Base-by-base conservation (phyloP, 2,797 vertebrate species). In the Sebastes baramenuke region DNA sequence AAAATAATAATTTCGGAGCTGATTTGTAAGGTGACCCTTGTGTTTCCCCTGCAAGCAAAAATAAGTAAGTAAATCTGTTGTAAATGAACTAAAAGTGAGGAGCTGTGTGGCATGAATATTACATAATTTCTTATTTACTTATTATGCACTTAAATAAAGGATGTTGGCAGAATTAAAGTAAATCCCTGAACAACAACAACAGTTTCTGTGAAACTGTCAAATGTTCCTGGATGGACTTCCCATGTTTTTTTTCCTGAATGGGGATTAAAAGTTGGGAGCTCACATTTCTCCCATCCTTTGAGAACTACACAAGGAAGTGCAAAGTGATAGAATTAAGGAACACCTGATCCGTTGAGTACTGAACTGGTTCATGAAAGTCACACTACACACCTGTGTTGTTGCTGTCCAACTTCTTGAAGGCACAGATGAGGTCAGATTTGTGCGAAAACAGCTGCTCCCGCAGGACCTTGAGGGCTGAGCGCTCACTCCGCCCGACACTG, bases 361-460 rank as follows among this genome's bases (percentile, higher is more conserved):
- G 65, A 77, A 49, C 27, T 18, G 29, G 2, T 67, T 52, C 2
- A 20, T n/a, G 69, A 76, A 75, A 82, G 14, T 56, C 59, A 75
- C 16, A 60, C 27, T 4, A 69, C 85, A 49, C 91, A 98, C 98
- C 98, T 61, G 94, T 96, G 56, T 95, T 93, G 13, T 93, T 88
- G 4, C 61, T 62, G 76, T 99, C 99, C 0, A 89, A 93, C 42
- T 81, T 91, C 84, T 95, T 97, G 91, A 99, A 99, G 34, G 96
- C 95, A 29, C 85, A 84, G 58, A 97, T 92, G 87, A 99, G 97
- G 75, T 96, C 96, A 1, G 97, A 97, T 78, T 96, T 98, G 94
- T 99, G 97, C 22, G 96, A 95, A 92, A 99, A 99, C 32, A 99
- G 88, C 89, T 97, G 97, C 80, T 98, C 97, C 78, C 96, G 89